Evolutionary conservation across 2,113 vertebrate genomes (phyloP).

Genomic region (Formicarius rufipectus): DNA sequence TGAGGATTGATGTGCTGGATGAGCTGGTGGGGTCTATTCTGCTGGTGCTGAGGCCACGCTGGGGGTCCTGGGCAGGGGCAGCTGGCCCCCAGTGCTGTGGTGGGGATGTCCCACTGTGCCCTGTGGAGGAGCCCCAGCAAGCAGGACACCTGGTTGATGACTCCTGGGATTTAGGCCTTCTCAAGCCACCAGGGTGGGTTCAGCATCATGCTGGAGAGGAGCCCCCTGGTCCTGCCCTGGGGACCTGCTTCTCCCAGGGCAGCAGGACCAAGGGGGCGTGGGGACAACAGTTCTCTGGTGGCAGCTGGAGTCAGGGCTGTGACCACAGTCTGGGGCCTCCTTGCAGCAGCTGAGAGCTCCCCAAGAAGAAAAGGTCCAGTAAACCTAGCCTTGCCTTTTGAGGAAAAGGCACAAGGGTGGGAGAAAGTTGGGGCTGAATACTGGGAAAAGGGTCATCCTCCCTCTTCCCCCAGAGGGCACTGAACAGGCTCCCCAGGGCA

Average conservation of each 20-base stretch:
- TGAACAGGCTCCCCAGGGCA: not conserved
- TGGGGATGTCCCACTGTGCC: not conserved
- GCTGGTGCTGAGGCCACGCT: not conserved
- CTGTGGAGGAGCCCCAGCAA: not conserved
- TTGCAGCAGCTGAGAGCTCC: rapidly evolving
- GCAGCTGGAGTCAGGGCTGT: not conserved
- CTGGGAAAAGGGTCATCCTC: not conserved
- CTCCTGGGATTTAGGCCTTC: not conserved
- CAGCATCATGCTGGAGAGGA: not conserved
- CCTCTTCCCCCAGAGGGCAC: not conserved
- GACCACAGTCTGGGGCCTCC: not conserved
- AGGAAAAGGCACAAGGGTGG: not conserved
- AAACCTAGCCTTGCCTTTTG: not conserved
- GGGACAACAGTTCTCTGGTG: not conserved
- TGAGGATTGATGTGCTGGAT: not conserved
- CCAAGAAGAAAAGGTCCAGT: not conserved
- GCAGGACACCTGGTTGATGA: not conserved
- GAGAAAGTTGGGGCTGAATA: rapidly evolving
- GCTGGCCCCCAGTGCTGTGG: not conserved
- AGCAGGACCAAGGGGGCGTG: rapidly evolving
- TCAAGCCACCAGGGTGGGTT: not conserved
- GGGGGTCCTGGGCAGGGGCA: too few species aligned
- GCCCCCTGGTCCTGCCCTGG: rapidly evolving
- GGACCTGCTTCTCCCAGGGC: not conserved
- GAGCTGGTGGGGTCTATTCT: not conserved